Evolutionary conservation across 2,888 invertebrate genomes (phyloP), one percentile per base, ranked within the genome.

Genomic region (Sycophila texana): DNA sequence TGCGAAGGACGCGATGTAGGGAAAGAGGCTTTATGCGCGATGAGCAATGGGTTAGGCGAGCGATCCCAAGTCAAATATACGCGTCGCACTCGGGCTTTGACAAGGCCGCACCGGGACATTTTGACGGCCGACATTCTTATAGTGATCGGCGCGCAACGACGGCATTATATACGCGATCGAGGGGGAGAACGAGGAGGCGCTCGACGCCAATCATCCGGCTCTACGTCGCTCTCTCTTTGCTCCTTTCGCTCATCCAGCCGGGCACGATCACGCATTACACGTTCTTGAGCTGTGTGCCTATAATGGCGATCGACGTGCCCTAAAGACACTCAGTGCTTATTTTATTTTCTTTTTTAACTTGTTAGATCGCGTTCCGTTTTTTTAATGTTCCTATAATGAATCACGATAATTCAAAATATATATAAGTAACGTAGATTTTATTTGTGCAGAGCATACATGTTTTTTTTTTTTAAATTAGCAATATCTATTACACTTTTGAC

Each of bases 71-170:
- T 39, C 39, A 39, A 39, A 39, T 39, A 47, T 65, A 65, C 49
- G 26, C 66, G 66, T 20, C 49, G 47, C 49, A 49, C 66, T 67
- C n/a, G n/a, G 68, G 20, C 51, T 14, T 66, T 66, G 65, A 66
- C 65, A 66, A 66, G 65, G 49, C 49, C 18, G 65, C 60, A 5
- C 26, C 70, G 22, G 47, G 60, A 72, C 60, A 58, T 55, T 60
- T 72, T 72, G 60, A 72, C 60, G 71, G 47, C 18, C 58, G 58
- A 58, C 60, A 58, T 72, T 72, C 68, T 68, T 68, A 26, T 47
- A 47, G 47, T 18, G 20, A n/a, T 47, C n/a, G 51, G 51, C 10
- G 39, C 39, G 63, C 22, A 39, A 51, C 39, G 39, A 39, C 39
- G 39, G 39, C 47, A 66, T 66, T 22, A 51, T 26, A 49, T 49